Evolutionary conservation across 2,888 invertebrate genomes (phyloP).

Genomic region (Archips crataeganus): DNA sequence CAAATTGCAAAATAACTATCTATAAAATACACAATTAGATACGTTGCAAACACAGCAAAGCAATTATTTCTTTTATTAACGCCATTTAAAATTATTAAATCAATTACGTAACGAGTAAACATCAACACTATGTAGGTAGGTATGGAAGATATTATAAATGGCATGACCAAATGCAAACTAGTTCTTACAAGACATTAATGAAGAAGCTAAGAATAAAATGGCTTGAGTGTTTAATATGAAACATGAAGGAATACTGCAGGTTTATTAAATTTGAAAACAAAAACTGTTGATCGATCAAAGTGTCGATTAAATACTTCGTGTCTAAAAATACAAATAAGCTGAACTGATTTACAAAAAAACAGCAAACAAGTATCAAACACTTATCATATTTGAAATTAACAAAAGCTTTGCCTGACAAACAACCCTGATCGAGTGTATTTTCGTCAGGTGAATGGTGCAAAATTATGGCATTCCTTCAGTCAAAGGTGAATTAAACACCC

Average conservation of each 20-base stretch:
- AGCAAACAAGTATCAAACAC: constrained; percentile 55
- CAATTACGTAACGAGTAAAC: constrained; percentile 25
- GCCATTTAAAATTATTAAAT: constrained; percentile 30
- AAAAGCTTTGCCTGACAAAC: constrained; percentile 46
- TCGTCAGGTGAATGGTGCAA: constrained; percentile 56
- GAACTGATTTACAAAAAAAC: constrained; percentile 54
- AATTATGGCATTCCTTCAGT: constrained; percentile 69
- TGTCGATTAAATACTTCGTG: constrained; percentile 10
- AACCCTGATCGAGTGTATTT: constrained; percentile 36
- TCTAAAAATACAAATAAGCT: constrained; percentile 26
- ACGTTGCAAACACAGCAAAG: constrained; percentile 44
- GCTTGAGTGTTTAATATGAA: constrained; percentile 79
- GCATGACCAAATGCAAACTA: constrained; percentile 42
- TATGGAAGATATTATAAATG: constrained; percentile 28
- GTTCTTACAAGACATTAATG: constrained; percentile 50
- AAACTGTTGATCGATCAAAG: constrained; percentile 8
- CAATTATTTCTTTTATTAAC: constrained; percentile 27
- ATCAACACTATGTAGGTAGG: constrained; percentile 25
- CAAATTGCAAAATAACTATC: constrained; percentile 30
- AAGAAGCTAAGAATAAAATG: constrained; percentile 67
- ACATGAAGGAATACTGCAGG: constrained; percentile 74
- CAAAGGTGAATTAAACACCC: constrained; percentile 79
- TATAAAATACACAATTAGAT: constrained; percentile 36
- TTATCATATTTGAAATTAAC: constrained; percentile 46
- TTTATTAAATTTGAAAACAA: constrained; percentile 28